Conservation (phyloP, 2,113 vertebrate genomes). For the Dicerorhinus sumatrensis region DNA sequence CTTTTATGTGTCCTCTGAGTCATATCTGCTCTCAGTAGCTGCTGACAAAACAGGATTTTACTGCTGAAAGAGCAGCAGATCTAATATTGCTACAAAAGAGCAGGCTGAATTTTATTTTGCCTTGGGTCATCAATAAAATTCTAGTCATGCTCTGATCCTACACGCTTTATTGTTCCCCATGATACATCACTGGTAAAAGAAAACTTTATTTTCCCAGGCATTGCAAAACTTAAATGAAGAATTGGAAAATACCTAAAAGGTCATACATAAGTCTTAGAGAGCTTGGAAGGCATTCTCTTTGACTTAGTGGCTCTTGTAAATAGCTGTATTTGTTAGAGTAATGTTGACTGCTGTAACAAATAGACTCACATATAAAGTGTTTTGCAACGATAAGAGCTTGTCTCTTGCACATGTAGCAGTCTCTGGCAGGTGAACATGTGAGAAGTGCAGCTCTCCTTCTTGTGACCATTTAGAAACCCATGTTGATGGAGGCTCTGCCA, state of each 20-base stretch:
- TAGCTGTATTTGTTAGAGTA: neutral
- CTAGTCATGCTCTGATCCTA: slow-evolving; percentile 67
- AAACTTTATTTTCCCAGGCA: slow-evolving; percentile 35
- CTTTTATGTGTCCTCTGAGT: slow-evolving; percentile 78
- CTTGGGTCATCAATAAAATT: slow-evolving; percentile 70
- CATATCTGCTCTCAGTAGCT: slow-evolving; percentile 65
- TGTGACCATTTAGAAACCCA: neutral
- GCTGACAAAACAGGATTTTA: slow-evolving; percentile 80
- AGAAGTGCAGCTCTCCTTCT: neutral
- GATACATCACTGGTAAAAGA: slow-evolving; percentile 62
- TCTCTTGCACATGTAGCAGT: neutral
- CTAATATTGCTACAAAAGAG: slow-evolving; percentile 65
- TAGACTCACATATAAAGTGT: neutral
- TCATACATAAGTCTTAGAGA: neutral
- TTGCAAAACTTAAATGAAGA: slow-evolving; percentile 68
- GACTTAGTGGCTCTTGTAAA: neutral
- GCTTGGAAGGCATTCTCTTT: neutral
- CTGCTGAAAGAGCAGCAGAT: slow-evolving; percentile 74
- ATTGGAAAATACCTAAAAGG: slow-evolving; percentile 43
- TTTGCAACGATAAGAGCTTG: neutral
- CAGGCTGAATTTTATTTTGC: slow-evolving; percentile 67
- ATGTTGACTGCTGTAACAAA: neutral
- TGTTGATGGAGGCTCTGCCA: neutral
- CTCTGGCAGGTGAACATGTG: neutral
- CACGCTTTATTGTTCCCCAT: slow-evolving; percentile 68